Evolutionary conservation across 2,113 vertebrate genomes (phyloP).

Genomic region (Muntiacus muntjak): DNA sequence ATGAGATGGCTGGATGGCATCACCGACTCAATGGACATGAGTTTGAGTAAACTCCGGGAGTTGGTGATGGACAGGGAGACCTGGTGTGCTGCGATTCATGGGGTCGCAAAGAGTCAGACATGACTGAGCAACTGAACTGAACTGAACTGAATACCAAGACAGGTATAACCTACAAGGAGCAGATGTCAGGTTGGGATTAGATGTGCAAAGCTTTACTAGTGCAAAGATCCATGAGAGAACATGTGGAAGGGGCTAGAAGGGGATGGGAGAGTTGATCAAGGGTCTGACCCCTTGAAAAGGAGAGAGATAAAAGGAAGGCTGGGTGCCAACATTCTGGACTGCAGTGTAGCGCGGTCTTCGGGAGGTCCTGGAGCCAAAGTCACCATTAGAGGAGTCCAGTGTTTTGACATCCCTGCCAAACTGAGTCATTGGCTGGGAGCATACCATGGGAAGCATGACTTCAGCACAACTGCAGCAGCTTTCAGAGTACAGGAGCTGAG

Average conservation of each 20-base stretch:
- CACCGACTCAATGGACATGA: too few species aligned
- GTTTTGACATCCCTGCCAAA: neutral
- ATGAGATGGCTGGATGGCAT: too few species aligned
- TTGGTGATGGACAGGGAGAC: too few species aligned
- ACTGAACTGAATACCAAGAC: neutral
- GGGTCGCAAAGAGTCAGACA: too few species aligned
- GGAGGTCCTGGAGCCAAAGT: neutral
- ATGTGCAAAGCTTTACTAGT: neutral
- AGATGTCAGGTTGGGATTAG: neutral
- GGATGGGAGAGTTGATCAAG: neutral
- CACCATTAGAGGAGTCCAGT: neutral
- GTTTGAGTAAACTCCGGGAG: too few species aligned
- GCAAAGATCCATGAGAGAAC: neutral
- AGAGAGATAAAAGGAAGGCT: neutral
- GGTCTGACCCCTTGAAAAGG: neutral
- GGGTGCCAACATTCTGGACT: neutral
- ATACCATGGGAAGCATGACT: neutral
- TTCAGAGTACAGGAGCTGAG: neutral
- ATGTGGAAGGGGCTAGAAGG: neutral
- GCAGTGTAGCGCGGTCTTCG: neutral
- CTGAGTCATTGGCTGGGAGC: neutral
- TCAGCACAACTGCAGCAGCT: neutral
- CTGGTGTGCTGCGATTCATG: too few species aligned
- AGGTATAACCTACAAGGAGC: neutral
- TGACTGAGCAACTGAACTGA: too few species aligned